Evolutionary conservation across 2,797 vertebrate genomes (phyloP).

Genomic region (Ctenopoma kingsleyae): DNA sequence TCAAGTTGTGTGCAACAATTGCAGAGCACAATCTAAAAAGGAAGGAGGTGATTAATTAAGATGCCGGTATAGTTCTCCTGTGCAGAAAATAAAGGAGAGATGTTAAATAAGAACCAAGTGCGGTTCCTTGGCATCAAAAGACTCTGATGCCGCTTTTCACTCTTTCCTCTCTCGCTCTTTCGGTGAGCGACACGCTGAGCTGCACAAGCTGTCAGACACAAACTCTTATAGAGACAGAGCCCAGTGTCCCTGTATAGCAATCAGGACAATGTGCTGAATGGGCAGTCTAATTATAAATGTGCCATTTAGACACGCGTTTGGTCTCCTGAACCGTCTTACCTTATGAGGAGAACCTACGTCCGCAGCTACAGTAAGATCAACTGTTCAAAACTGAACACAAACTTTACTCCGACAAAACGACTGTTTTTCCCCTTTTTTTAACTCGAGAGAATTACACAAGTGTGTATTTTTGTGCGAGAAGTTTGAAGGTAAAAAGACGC

Average conservation of each 20-base stretch:
- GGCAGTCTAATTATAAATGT: slow-evolving; percentile 99
- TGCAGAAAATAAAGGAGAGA: slow-evolving; percentile 25
- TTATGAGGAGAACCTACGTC: slow-evolving; percentile 96
- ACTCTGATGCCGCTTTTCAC: slow-evolving; percentile 54
- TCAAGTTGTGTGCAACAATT: slow-evolving; percentile 2
- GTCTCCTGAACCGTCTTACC: slow-evolving; percentile 95
- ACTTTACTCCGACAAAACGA: slow-evolving; percentile 84
- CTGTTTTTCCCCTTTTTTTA: slow-evolving; percentile 86
- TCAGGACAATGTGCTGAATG: slow-evolving; percentile 98
- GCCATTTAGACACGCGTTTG: slow-evolving; percentile 94
- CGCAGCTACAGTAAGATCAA: slow-evolving; percentile 85
- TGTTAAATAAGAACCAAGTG: slow-evolving; percentile 50
- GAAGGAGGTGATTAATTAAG: slow-evolving; percentile 28
- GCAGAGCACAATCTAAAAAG: slow-evolving; percentile 13
- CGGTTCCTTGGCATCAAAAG: slow-evolving; percentile 52
- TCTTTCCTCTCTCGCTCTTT: slow-evolving; percentile 49
- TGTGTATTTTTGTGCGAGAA: slow-evolving; percentile 78
- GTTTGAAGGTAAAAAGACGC: background rate
- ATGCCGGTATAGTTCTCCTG: slow-evolving; percentile 10
- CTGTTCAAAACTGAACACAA: slow-evolving; percentile 95
- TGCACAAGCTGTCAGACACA: slow-evolving; percentile 85
- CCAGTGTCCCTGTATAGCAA: slow-evolving; percentile 91
- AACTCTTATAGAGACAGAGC: slow-evolving; percentile 87
- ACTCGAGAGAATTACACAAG: slow-evolving; percentile 18
- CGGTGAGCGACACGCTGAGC: slow-evolving; percentile 61